These are phyloP conservation scores for Chlorodrepanis virens DNA, from an alignment of 2,113 vertebrate species.

Conservation along the genomic window DNA sequence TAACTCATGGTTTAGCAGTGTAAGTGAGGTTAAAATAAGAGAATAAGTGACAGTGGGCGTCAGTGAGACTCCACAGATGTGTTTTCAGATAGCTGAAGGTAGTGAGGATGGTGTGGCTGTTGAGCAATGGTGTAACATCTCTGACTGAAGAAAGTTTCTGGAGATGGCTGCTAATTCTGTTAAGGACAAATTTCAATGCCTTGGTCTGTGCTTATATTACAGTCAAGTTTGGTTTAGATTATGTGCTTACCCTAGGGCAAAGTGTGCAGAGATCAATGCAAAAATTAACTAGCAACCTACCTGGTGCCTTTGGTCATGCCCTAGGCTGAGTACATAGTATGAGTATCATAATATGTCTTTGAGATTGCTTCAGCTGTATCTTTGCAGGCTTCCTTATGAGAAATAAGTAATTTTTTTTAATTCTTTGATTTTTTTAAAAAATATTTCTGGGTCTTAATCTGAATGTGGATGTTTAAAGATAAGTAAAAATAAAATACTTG, in stretches of 20 bases:
- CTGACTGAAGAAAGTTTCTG: not conserved
- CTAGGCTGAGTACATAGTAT: not conserved
- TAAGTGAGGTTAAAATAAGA: not conserved
- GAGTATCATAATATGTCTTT: not conserved
- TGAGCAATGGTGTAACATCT: fast-evolving
- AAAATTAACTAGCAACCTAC: not conserved
- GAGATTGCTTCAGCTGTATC: not conserved
- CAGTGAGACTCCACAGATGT: not conserved
- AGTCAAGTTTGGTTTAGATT: not conserved
- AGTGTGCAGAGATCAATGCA: not conserved
- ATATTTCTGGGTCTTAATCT: not conserved
- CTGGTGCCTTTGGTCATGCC: not conserved
- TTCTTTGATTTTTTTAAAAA: fast-evolving
- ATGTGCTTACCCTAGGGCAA: not conserved
- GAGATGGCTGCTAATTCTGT: not conserved
- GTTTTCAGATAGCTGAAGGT: not conserved
- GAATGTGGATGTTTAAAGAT: not conserved
- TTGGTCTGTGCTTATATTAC: not conserved
- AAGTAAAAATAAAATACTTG: not conserved
- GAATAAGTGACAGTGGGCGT: not conserved
- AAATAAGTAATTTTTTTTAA: not conserved
- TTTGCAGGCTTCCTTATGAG: not conserved
- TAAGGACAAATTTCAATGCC: not conserved
- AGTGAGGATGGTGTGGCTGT: not conserved
- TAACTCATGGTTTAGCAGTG: not conserved